These are phyloP conservation scores for Salvelinus namaycush DNA, from an alignment of 2,113 vertebrate genomes.

Conservation along the genomic window DNA sequence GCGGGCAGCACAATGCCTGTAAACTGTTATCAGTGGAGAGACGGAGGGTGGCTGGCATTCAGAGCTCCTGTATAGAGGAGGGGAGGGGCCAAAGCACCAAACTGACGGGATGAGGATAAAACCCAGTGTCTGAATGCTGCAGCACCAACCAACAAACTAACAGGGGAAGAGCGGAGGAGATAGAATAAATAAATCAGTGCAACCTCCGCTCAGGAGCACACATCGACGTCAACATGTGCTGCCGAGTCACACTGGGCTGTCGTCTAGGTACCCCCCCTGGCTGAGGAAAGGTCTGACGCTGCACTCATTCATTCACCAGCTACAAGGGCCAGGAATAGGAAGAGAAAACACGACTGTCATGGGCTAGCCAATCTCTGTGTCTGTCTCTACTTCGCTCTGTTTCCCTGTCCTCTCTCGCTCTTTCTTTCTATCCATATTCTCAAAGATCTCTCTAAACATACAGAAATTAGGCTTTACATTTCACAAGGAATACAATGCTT, in stretches of 20 bases:
- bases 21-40: neutral
- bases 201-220: no score
- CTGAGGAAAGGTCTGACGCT: slow-evolving; percentile 19
- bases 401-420: no score
- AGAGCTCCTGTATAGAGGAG: slow-evolving; percentile 7
- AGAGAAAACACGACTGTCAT: slow-evolving; percentile 13
- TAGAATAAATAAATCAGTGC: no score
- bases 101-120: slow-evolving; percentile 12
- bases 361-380: neutral
- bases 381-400: no score
- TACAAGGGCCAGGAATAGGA: neutral
- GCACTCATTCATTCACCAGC: slow-evolving; percentile 10
- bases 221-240: slow-evolving; percentile 2
- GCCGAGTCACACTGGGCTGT: slow-evolving; percentile 19
- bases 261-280: slow-evolving; percentile 20
- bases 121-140: slow-evolving; percentile 15
- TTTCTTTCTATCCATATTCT: no score
- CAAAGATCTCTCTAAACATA: neutral
- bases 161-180: neutral
- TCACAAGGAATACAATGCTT: neutral
- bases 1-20: neutral
- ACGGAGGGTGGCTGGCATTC: slow-evolving; percentile 12
- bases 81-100: neutral
- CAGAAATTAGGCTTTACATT: neutral
- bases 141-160: neutral